These are phyloP conservation scores for Acanthochromis polyacanthus DNA, from an alignment of 2,113 vertebrate species.

Conservation along the genomic window DNA sequence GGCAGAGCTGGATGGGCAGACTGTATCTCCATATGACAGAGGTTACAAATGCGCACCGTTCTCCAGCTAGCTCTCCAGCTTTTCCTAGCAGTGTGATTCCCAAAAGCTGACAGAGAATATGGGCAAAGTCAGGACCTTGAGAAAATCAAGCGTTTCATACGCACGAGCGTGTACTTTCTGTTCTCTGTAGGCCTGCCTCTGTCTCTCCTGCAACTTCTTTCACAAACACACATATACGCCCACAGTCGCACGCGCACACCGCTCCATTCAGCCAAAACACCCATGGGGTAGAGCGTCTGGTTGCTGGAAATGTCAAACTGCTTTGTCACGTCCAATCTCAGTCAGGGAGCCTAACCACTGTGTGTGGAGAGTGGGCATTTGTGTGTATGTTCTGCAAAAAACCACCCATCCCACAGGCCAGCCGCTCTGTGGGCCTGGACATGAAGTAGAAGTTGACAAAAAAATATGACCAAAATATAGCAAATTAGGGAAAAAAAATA, in stretches of 20 bases:
- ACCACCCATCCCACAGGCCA: constrained; percentile 15
- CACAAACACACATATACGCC: constrained; percentile 18
- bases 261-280: constrained; percentile 74
- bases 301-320: constrained; percentile 87
- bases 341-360: constrained; percentile 67
- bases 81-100: constrained; percentile 38
- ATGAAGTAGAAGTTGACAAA: constrained; percentile 1
- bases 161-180: constrained; percentile 56
- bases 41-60: constrained; percentile 43
- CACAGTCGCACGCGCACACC: constrained; percentile 29
- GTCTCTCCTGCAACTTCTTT: constrained; percentile 18
- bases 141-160: constrained; percentile 69
- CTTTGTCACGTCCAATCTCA: constrained; percentile 83
- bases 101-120: constrained; percentile 61
- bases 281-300: constrained; percentile 76
- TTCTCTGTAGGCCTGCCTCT: constrained; percentile 59
- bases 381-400: constrained; percentile 32
- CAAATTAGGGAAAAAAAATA: background rate
- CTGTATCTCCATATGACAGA: constrained; percentile 26
- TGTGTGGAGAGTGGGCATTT: constrained; percentile 40
- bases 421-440: background rate
- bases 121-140: constrained; percentile 70
- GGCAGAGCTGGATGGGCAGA: constrained; percentile 23
- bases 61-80: constrained; percentile 20
- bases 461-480: background rate